Evolutionary conservation across 2,888 invertebrate species (phyloP).

Genomic region (Agrochola litura): DNA sequence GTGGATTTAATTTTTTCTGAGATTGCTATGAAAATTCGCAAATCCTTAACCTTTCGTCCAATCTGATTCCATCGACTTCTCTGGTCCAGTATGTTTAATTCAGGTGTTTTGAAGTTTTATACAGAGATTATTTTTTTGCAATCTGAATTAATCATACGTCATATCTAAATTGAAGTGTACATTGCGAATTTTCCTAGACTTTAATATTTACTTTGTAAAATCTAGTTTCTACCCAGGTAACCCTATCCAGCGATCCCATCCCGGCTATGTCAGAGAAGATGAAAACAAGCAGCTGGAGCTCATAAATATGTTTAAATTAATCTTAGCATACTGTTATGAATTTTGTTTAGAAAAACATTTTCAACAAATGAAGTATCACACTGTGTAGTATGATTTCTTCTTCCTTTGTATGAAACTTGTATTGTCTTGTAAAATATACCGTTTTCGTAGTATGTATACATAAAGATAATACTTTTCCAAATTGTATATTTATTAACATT

Average conservation of each 20-base stretch:
- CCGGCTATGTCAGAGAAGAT: conserved; percentile 87
- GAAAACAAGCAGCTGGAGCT: conserved; percentile 90
- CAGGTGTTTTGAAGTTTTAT: conserved; percentile 25
- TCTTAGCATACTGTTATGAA: conserved; percentile 40
- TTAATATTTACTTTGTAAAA: conserved; percentile 76
- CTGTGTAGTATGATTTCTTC: conserved; percentile 59
- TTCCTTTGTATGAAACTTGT: conserved; percentile 53
- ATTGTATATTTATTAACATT: conserved; percentile 36
- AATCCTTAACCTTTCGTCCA: conserved; percentile 56
- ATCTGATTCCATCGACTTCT: conserved; percentile 30
- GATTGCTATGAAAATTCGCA: conserved; percentile 79
- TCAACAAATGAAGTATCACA: conserved; percentile 48
- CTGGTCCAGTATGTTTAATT: conserved; percentile 45
- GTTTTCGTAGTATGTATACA: conserved; percentile 49
- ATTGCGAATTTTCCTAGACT: conserved; percentile 80
- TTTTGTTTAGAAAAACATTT: conserved; percentile 29
- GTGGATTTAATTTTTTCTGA: conserved; percentile 74
- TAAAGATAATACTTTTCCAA: conserved; percentile 36
- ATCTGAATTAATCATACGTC: conserved; percentile 52
- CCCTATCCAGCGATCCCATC: conserved; percentile 89
- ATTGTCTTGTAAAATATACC: conserved; percentile 58
- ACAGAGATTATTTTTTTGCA: neutral
- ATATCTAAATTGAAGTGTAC: conserved; percentile 23
- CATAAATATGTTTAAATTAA: conserved; percentile 61
- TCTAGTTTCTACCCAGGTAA: conserved; percentile 86